Conservation (phyloP, 2,797 vertebrate species). For the Tympanoctomys barrerae region DNA sequence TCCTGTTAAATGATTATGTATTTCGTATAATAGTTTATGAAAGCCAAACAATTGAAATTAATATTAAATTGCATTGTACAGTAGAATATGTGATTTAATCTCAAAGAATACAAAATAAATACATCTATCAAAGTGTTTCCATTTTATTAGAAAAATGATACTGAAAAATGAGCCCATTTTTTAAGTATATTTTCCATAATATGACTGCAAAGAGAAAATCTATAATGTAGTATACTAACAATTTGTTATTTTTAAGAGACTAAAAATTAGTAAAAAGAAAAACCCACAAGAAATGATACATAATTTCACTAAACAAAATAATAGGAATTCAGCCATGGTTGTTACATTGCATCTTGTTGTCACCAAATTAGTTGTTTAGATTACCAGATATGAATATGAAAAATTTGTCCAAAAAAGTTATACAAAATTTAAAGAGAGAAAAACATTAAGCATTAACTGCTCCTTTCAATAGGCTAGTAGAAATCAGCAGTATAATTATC, state of each 20-base stretch:
- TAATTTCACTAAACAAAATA: too few species aligned
- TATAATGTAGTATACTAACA: not conserved
- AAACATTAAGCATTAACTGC: too few species aligned
- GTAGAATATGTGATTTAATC: slow-evolving; percentile 16
- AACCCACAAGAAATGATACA: too few species aligned
- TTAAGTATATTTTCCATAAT: slow-evolving; percentile 55
- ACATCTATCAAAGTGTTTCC: slow-evolving; percentile 23
- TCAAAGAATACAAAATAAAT: slow-evolving; percentile 53
- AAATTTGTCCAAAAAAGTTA: too few species aligned
- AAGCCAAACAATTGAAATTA: slow-evolving; percentile 13
- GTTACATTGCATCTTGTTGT: too few species aligned
- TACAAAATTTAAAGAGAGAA: too few species aligned
- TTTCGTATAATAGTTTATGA: slow-evolving; percentile 26
- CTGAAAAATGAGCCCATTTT: slow-evolving; percentile 19
- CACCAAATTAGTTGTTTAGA: too few species aligned
- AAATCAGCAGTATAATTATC: too few species aligned
- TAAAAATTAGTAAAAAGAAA: too few species aligned
- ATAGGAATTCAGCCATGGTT: too few species aligned
- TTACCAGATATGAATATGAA: too few species aligned
- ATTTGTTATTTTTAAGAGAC: not conserved
- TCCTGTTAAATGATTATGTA: slow-evolving; percentile 35
- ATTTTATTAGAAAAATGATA: slow-evolving; percentile 41
- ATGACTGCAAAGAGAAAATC: slow-evolving; percentile 34
- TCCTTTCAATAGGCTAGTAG: too few species aligned
- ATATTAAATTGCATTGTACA: slow-evolving; percentile 9